These are phyloP conservation scores for Lycodopsis pacificus DNA, from an alignment of 2,797 vertebrate genomes.

Conservation along the genomic window DNA sequence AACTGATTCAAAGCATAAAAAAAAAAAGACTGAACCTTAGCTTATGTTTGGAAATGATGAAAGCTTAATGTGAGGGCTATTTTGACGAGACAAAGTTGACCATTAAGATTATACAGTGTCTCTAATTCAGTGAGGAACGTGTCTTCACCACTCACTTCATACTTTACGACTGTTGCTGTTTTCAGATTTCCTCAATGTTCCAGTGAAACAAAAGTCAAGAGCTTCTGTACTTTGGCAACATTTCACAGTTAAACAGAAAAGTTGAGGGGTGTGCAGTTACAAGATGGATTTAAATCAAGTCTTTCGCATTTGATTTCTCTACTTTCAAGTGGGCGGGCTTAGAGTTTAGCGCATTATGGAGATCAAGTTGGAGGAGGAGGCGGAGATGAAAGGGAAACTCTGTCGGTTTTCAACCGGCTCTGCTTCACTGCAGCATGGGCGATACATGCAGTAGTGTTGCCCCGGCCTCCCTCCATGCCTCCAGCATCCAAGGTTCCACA, in stretches of 20 bases:
- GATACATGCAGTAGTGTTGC: not conserved
- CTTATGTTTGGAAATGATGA: not conserved
- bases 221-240: not conserved
- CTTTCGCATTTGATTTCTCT: not conserved
- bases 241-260: not conserved
- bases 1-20: not conserved
- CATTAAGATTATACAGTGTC: not conserved
- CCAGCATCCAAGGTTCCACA: not conserved
- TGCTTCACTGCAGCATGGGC: too few species aligned
- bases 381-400: not conserved
- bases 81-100: constrained; percentile 6
- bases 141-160: not conserved
- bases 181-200: not conserved
- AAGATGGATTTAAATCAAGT: not conserved
- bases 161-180: not conserved
- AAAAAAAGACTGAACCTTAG: too few species aligned
- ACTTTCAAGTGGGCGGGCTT: not conserved
- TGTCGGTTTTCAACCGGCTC: too few species aligned
- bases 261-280: not conserved
- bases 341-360: not conserved
- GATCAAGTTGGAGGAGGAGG: not conserved
- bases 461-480: not conserved
- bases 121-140: not conserved
- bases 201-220: not conserved
- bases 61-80: not conserved